Percentiles rank a stretch among this genome's conserved stretches.
Conservation (phyloP, 2,797 vertebrate genomes). For the Falco concolor region DNA sequence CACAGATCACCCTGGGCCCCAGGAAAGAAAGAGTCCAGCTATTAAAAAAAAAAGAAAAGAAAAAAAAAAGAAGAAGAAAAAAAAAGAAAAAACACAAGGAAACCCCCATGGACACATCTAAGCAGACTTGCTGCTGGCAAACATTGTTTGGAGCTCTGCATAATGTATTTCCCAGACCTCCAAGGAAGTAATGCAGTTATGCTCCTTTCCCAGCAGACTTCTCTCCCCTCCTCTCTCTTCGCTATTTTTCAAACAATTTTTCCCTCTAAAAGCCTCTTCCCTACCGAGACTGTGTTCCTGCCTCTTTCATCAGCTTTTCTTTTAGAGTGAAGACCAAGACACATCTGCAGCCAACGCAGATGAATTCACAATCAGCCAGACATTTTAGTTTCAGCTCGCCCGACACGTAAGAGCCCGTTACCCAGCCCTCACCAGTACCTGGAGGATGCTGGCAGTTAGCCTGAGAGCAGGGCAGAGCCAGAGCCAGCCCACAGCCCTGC, state of each 20-base stretch:
- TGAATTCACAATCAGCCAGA: background rate
- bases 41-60: background rate
- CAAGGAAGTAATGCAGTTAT: constrained; percentile 43
- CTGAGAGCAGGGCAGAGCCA: background rate
- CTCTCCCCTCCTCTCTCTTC: constrained; percentile 26
- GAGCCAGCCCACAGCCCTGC: background rate
- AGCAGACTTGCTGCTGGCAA: constrained; percentile 57
- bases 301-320: constrained; percentile 23
- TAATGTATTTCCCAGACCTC: constrained; percentile 65
- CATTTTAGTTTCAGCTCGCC: background rate
- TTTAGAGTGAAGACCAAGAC: background rate
- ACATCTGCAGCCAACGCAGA: background rate
- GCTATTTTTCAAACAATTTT: constrained; percentile 49
- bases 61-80: background rate
- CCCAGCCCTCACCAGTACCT: background rate
- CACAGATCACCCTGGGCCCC: constrained; percentile 10
- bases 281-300: constrained; percentile 25
- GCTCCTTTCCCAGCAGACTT: constrained; percentile 50
- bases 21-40: background rate
- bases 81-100: background rate
- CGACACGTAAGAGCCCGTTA: accelerated
- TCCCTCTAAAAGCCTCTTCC: constrained; percentile 38
- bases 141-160: constrained; percentile 54
- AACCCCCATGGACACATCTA: constrained; percentile 53
- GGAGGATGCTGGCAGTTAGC: background rate